Base-by-base conservation (phyloP, 2,888 invertebrate species). In the Exocentrus adspersus region DNA sequence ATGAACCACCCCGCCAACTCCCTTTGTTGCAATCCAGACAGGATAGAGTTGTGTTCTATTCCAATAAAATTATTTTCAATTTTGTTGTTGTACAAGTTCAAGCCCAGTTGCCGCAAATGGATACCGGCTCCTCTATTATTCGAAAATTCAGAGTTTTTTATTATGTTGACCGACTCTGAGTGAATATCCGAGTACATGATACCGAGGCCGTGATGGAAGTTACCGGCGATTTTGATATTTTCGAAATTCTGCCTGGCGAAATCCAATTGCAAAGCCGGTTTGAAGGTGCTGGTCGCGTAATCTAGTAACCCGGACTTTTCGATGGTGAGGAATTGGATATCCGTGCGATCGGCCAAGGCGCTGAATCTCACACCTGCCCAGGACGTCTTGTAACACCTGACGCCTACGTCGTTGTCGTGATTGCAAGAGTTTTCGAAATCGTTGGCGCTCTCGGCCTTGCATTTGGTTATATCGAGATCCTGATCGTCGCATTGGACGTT, bases 321-420 rank as follows among this genome's bases (percentile, higher is more conserved):
- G 45, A 98, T 89, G 1, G 92, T 92, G 4, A 96, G 87, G 74
- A 91, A 94, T 79, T 95, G 94, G 66, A 98, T 85, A 77, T 94
- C 93, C 16, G 93, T 91, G 72, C 94, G 86, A 78, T 94, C 93
- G 0, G 97, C 92, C 57, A 95, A 85, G 59, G 95, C 93, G 41
- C 97, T 94, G 72, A 97, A 91, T 71, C 97, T 86, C 0, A 98
- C 84, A 0, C 98, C 98, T 0, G 97, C 95, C 98, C 98, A 98
- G 30, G 94, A 93, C 0, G 93, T 92, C 74, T 93, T 92, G 71
- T 94, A 93, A 78, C 97, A 97, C 68, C 93, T 86, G 32, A 97
- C 87, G 0, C 95, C 95, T 9, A 96, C 95, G 77, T 95, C 95
- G 77, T 92, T 90, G 21, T 93, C 91, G 75, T 95, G 95, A 0